These are phyloP conservation scores for Tetramorium alpestre DNA, from an alignment of 1,140 invertebrate species.

Conservation along the genomic window DNA sequence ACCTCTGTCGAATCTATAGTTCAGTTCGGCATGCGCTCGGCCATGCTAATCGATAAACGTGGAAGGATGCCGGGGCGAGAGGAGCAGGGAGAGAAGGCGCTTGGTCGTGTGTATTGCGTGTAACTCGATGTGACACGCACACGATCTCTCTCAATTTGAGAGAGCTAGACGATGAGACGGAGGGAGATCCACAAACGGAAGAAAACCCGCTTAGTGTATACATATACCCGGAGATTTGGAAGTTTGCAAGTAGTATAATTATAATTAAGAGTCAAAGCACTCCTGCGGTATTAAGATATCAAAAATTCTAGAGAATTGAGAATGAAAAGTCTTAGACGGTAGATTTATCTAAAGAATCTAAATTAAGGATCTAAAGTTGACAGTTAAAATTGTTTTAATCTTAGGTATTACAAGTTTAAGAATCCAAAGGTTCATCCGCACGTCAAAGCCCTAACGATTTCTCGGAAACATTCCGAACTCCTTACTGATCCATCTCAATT, in stretches of 20 bases:
- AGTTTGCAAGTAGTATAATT: background rate
- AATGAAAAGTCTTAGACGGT: background rate
- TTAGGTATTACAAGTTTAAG: background rate
- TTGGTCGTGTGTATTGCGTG: background rate
- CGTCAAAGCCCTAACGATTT: background rate
- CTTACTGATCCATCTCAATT: background rate
- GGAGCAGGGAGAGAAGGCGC: constrained; percentile 44
- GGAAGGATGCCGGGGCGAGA: constrained; percentile 68
- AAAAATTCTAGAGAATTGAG: background rate
- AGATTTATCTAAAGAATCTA: background rate
- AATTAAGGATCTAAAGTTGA: background rate
- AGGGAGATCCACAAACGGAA: background rate
- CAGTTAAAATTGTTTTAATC: background rate
- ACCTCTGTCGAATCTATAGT: constrained; percentile 79
- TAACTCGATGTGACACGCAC: background rate
- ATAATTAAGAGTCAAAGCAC: background rate
- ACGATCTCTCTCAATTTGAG: constrained; percentile 15
- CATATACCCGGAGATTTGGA: constrained; percentile 1
- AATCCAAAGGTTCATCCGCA: background rate
- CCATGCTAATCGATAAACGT: constrained; percentile 79
- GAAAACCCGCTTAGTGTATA: background rate
- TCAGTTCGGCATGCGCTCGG: constrained; percentile 49
- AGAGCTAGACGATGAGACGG: background rate
- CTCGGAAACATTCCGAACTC: background rate
- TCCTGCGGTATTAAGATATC: background rate